These are phyloP conservation scores for Papilio demoleus DNA, from an alignment of 2,888 invertebrate species.

Conservation along the genomic window DNA sequence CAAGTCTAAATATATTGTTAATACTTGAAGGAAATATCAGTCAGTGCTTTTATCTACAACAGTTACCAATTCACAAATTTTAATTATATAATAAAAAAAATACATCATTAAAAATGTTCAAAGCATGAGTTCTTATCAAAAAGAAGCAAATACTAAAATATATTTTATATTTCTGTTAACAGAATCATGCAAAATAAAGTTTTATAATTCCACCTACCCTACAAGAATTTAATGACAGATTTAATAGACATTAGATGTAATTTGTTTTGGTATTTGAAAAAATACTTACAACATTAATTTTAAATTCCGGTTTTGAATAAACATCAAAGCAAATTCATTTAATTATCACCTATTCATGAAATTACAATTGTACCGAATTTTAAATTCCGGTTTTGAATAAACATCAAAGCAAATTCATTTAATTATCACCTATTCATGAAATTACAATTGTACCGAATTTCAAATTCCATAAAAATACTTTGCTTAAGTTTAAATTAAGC, in stretches of 20 bases:
- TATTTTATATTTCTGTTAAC: background rate
- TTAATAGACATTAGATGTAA: too few species aligned
- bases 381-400: too few species aligned
- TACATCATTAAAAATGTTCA: background rate
- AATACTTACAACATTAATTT: too few species aligned
- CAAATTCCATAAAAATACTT: background rate
- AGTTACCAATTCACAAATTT: constrained; percentile 17
- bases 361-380: background rate
- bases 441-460: background rate
- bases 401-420: too few species aligned
- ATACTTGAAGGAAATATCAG: constrained; percentile 35
- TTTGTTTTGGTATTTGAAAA: too few species aligned
- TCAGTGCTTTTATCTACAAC: constrained; percentile 19
- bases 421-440: background rate
- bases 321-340: too few species aligned
- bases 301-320: too few species aligned
- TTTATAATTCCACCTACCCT: background rate
- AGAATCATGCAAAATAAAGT: background rate
- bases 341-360: background rate
- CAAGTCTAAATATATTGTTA: constrained; percentile 15
- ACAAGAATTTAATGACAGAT: too few species aligned
- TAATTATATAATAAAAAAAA: background rate
- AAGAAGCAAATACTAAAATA: background rate
- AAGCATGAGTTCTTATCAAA: background rate
- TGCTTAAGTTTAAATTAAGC: background rate